Conservation (phyloP, 2,888 invertebrate genomes). For the Hypomecis atomaria region DNA sequence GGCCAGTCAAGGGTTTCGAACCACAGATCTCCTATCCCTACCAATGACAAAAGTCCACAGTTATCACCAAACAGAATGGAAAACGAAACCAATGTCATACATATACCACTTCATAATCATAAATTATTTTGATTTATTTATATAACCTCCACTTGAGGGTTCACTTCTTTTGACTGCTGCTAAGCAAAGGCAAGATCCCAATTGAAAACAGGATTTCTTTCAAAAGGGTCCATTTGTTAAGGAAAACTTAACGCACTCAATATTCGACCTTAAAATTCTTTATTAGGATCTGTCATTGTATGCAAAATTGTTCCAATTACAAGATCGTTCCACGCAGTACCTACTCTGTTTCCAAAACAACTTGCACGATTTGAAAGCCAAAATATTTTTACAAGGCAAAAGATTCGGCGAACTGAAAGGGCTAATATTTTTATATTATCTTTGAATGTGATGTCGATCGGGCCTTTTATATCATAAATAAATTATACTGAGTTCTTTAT, state of each 20-base stretch:
- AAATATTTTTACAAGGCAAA: conserved; percentile 1
- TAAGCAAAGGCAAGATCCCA: not conserved
- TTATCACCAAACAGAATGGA: not conserved
- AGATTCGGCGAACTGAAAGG: not conserved
- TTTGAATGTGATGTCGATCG: not conserved
- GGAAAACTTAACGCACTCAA: conserved; percentile 11
- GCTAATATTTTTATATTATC: not conserved
- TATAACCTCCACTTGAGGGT: not conserved
- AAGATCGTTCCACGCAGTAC: not conserved
- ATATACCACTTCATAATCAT: not conserved
- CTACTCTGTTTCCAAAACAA: conserved; percentile 11
- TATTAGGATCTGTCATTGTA: conserved; percentile 29
- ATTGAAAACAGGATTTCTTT: conserved; percentile 5
- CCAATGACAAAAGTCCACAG: too few relatives aligned
- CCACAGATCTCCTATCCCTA: too few relatives aligned
- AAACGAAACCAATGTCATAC: not conserved
- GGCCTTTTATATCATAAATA: not conserved
- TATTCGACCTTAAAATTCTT: conserved; percentile 15
- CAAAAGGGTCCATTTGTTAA: not conserved
- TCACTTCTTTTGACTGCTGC: not conserved
- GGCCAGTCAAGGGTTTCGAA: too few relatives aligned
- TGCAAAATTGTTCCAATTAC: conserved; percentile 29
- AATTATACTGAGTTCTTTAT: conserved; percentile 2
- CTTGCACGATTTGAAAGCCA: not conserved
- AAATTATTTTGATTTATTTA: conserved; percentile 1